Conservation (phyloP, 2,888 invertebrate species). For the Pegoplata infirma region DNA sequence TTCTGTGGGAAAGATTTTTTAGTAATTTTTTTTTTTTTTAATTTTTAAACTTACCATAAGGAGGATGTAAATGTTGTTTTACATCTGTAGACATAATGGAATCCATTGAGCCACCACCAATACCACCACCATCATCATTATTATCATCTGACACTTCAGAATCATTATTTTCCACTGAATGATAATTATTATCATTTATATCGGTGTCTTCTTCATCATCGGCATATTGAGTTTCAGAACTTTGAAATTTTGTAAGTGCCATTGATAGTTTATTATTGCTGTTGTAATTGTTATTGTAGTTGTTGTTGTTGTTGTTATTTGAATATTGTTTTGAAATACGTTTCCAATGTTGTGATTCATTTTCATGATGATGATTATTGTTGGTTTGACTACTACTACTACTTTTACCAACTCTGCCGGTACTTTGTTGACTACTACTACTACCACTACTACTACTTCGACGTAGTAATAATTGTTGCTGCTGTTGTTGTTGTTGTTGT, state of each 20-base stretch:
- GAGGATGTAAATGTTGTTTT: slow-evolving; percentile 49
- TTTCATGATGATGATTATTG: slow-evolving; percentile 44
- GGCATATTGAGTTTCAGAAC: slow-evolving; percentile 57
- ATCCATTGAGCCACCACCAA: slow-evolving; percentile 52
- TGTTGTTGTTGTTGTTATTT: slow-evolving; percentile 49
- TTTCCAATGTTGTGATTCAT: slow-evolving; percentile 61
- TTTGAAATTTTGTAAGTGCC: slow-evolving; percentile 60
- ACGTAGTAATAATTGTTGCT: slow-evolving; percentile 46
- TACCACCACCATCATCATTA: slow-evolving; percentile 42
- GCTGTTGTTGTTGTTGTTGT: slow-evolving; percentile 23
- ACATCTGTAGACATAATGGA: slow-evolving; percentile 56
- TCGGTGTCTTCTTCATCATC: slow-evolving; percentile 58
- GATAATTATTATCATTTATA: slow-evolving; percentile 55
- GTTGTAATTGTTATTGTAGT: slow-evolving; percentile 45
- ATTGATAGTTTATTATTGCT: slow-evolving; percentile 56
- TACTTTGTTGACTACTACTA: slow-evolving; percentile 5
- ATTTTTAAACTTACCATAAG: slow-evolving; percentile 45
- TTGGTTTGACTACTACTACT: slow-evolving; percentile 30
- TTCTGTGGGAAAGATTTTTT: background rate
- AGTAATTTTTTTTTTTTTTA: background rate
- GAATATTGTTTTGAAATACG: slow-evolving; percentile 54
- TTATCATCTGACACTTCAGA: slow-evolving; percentile 22
- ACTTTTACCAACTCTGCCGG: slow-evolving; percentile 14
- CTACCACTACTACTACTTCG: slow-evolving; percentile 39
- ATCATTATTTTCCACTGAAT: slow-evolving; percentile 52